Evolutionary conservation across 2,113 vertebrate species (phyloP), one percentile per base, ranked within the genome.

Genomic region (Pao palembangensis): DNA sequence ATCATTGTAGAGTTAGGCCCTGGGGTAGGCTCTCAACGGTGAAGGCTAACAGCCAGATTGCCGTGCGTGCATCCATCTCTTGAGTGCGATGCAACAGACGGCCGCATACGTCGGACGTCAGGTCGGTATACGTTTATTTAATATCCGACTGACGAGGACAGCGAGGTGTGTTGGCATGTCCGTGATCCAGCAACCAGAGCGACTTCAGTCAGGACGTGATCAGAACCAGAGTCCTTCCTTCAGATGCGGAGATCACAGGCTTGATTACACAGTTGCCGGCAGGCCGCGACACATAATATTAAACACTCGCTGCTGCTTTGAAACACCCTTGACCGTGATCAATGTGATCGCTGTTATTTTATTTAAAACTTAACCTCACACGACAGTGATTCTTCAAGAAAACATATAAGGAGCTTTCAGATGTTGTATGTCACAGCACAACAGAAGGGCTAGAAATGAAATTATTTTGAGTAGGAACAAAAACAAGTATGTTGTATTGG

Each of bases 171-270:
- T 78, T 78, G 73, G 75, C 74, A 59, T 71, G 65, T 62, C 67
- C 54, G 46, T 47, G 71, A 38, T 80, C 80, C 59, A 64, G 73
- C 75, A 31, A 76, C 88, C 84, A 78, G 80, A 84, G 58, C 72
- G 71, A 84, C 81, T 88, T 90, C 85, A 89, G 64, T 80, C 46
- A 71, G 69, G 69, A 75, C 74, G 75, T 78, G 86, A 90, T 91
- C 87, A 90, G 75, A 90, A 90, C 87, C 72, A 54, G 61, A 79
- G 84, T 84, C 74, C 83, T 73, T 78, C 73, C 75, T 84, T 91
- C 83, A 89, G 86, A 91, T 91, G 86, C 89, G 10, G 73, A 87
- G 85, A 91, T 90, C 88, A 89, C 83, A 90, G 82, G 84, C 84
- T 82, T 87, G 83, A 91, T 90, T 87, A 85, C 83, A 83, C 84